Conservation (phyloP, 2,888 invertebrate genomes). For the Meta bourneti region DNA sequence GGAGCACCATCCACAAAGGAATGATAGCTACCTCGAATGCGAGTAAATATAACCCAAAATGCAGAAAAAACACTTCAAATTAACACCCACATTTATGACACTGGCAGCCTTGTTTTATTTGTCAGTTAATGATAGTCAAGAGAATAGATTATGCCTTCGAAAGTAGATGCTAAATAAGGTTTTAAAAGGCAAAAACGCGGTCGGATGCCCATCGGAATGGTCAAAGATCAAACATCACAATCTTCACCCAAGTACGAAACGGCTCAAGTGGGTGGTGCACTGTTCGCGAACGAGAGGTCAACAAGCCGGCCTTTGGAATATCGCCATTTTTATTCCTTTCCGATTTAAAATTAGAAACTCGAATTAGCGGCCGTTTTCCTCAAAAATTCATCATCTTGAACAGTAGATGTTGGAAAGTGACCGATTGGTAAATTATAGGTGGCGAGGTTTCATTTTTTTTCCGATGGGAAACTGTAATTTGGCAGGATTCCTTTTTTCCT, state of each 20-base stretch:
- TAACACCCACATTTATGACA: too few species aligned
- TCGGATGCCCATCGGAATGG: neutral
- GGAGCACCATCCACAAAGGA: too few species aligned
- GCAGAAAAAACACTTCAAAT: too few species aligned
- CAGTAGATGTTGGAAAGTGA: neutral
- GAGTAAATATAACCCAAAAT: too few species aligned
- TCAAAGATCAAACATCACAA: constrained; percentile 10
- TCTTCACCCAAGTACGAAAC: neutral
- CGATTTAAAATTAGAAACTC: constrained; percentile 36
- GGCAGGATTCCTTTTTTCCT: neutral
- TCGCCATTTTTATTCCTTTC: neutral
- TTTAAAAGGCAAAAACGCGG: neutral
- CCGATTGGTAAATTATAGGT: neutral
- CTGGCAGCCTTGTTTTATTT: too few species aligned
- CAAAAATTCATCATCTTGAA: constrained; percentile 15
- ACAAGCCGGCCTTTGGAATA: neutral
- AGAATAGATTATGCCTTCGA: too few species aligned
- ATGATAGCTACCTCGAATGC: too few species aligned
- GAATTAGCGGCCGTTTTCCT: constrained; percentile 1
- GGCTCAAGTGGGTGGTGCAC: neutral
- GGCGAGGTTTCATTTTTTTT: neutral
- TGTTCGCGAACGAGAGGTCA: neutral
- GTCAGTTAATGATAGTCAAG: too few species aligned
- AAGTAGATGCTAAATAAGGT: neutral
- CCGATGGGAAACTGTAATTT: neutral